A percentile compares a stretch with the other conserved stretches of the same genome.
phyloP scores from a whole-genome alignment of 2,888 invertebrate genomes.

The Parasteatoda lunata region DNA sequence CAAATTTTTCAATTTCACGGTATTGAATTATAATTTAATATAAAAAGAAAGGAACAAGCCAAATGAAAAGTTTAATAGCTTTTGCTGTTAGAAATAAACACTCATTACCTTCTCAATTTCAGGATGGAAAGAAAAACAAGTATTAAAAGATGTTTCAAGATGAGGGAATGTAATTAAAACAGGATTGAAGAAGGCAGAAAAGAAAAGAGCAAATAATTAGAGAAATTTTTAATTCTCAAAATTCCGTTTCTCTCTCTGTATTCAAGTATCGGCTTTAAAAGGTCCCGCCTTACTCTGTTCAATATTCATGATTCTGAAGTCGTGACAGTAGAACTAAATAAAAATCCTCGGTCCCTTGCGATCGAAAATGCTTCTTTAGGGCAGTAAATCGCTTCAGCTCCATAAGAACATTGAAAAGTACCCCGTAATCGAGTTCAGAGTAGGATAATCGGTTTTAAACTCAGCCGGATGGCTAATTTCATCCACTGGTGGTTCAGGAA shows the following conservation, averaged over 20 bases:
- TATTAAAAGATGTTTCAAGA: slow-evolving; percentile 25
- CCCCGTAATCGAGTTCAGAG: slow-evolving; percentile 59
- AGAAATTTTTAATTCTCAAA: slow-evolving; percentile 44
- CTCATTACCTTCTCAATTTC: slow-evolving; percentile 41
- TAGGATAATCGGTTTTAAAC: slow-evolving; percentile 58
- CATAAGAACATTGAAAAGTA: slow-evolving; percentile 50
- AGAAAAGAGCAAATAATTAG: slow-evolving; percentile 46
- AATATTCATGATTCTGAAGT: slow-evolving; percentile 49
- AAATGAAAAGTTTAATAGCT: slow-evolving; percentile 39
- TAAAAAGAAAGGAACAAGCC: slow-evolving; percentile 14
- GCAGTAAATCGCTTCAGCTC: slow-evolving; percentile 44
- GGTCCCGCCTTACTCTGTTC: slow-evolving; percentile 39
- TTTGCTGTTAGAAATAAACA: slow-evolving; percentile 45
- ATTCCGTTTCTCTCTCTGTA: slow-evolving; percentile 1
- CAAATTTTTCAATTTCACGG: slow-evolving; percentile 34
- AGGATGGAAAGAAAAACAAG: slow-evolving; percentile 19
- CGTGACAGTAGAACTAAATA: slow-evolving; percentile 51
- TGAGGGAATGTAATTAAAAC: slow-evolving; percentile 33
- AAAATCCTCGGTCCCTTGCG: slow-evolving; percentile 47
- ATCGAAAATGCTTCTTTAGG: slow-evolving; percentile 47
- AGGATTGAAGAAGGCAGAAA: slow-evolving; percentile 7
- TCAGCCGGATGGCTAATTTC: slow-evolving; percentile 64
- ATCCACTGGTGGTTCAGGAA: slow-evolving; percentile 51
- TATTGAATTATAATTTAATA: slow-evolving; percentile 40
- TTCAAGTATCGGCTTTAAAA: slow-evolving; percentile 33